These are phyloP conservation scores for Acropternis orthonyx DNA, from an alignment of 2,797 vertebrate species.

Conservation along the genomic window DNA sequence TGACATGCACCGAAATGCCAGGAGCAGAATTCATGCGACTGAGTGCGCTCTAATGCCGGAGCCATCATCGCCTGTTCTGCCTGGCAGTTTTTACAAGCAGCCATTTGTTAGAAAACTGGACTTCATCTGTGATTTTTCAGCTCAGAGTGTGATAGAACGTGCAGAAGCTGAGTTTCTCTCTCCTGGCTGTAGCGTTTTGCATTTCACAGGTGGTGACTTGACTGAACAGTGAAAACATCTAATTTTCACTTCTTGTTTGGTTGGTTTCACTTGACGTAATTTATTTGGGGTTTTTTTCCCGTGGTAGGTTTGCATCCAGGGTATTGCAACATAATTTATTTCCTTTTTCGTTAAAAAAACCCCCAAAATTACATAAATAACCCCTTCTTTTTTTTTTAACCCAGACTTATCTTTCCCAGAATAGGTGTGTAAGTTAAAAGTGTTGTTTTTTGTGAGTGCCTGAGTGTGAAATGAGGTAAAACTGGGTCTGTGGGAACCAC, in stretches of 20 bases:
- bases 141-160: neutral
- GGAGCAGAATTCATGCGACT: neutral
- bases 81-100: constrained; percentile 30
- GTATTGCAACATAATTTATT: neutral
- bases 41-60: neutral
- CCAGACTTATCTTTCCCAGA: neutral
- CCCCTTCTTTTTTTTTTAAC: neutral
- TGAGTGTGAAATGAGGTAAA: neutral
- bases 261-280: constrained; percentile 31
- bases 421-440: neutral
- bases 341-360: neutral
- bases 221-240: constrained; percentile 6
- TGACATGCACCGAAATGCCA: neutral
- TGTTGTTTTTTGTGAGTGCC: neutral
- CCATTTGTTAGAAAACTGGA: constrained; percentile 40
- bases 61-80: neutral
- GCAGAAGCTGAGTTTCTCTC: neutral
- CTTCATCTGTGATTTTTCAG: constrained; percentile 6
- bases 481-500: neutral
- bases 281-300: neutral
- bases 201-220: constrained; percentile 47
- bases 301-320: neutral
- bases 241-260: constrained; percentile 51
- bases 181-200: constrained; percentile 16
- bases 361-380: neutral